Evolutionary conservation across 2,888 invertebrate species (phyloP), one percentile per base, ranked within the genome.

Genomic region (Nomada flava): DNA sequence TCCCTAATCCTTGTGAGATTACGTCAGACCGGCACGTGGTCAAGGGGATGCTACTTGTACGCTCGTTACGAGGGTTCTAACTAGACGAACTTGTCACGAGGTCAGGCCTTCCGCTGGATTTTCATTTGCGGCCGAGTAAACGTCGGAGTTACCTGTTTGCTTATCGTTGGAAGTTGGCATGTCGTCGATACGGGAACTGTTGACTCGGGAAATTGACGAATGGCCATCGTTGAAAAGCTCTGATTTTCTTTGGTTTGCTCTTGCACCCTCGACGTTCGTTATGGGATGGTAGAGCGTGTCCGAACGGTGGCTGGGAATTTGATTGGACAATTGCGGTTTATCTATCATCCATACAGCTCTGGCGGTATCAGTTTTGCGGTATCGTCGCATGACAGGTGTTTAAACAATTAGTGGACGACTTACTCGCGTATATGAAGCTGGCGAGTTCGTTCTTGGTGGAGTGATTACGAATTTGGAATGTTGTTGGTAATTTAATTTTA

Each of bases 161-260:
- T 84, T 76, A 73, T 73, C 69, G 72, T 75, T 26, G 63, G 63
- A 55, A 57, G 29, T 50, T 80, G 82, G 72, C 81, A 75, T 79
- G 63, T 62, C 73, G 53, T 70, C 67, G 71, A 63, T 74, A 57
- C 57, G 62, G 59, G 80, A 59, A 86, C 84, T 83, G 82, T 89
- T 87, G 86, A 84, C 78, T 67, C 65, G 74, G 76, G 81, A 78
- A 87, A 89, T 89, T 79, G 85, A 86, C 64, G 79, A 83, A 65
- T 80, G 82, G 68, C 70, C 68, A 44, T 63, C 62, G 42, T 67
- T 1, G 67, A 26, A 29, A 2, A 42, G 10, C 10, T 42, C 13
- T 42, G 53, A 20, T 59, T 20, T n/a, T 57, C 52, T 50, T 50
- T 50, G 44, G 36, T 59, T 53, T 44, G 47, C 63, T 36, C 44